phyloP scores from a whole-genome alignment of 2,888 invertebrate genomes.

The Ormyrus rosae region DNA sequence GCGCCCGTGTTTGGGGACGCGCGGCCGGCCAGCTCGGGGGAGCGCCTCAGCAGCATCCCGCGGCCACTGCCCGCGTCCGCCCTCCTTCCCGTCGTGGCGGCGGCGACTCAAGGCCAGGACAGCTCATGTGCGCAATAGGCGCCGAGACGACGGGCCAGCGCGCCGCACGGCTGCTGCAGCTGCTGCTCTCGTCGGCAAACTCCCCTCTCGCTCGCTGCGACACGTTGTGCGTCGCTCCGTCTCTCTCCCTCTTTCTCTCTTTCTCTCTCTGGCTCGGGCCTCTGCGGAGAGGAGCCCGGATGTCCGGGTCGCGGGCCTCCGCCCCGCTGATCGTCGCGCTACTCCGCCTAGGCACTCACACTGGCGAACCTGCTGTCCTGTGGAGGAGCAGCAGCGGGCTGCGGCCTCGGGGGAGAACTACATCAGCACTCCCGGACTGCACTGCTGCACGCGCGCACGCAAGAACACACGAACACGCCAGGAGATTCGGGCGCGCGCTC shows the following conservation, averaged over 20 bases:
- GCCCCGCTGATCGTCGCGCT: neutral
- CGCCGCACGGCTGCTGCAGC: neutral
- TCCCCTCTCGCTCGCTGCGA: neutral
- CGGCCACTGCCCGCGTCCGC: neutral
- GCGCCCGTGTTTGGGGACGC: constrained; percentile 39
- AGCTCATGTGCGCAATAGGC: constrained; percentile 72
- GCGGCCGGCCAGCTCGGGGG: constrained; percentile 45
- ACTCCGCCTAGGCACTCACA: too few species aligned
- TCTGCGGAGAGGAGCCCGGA: neutral
- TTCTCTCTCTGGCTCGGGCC: neutral
- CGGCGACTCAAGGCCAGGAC: constrained; percentile 53
- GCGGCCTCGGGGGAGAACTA: too few species aligned
- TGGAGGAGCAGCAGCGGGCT: too few species aligned
- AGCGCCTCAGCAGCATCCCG: constrained; percentile 45
- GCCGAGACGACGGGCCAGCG: constrained; percentile 57
- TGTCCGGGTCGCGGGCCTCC: constrained; percentile 1
- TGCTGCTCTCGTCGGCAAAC: neutral
- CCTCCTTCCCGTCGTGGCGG: neutral
- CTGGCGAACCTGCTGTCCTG: too few species aligned
- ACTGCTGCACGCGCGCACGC: too few species aligned
- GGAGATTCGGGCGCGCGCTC: too few species aligned
- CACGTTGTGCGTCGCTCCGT: neutral
- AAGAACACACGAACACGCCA: too few species aligned
- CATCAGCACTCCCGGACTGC: too few species aligned
- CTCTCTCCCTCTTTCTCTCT: constrained; percentile 52